Conservation (phyloP, 2,113 vertebrate species). For the Odocoileus hemionus region DNA sequence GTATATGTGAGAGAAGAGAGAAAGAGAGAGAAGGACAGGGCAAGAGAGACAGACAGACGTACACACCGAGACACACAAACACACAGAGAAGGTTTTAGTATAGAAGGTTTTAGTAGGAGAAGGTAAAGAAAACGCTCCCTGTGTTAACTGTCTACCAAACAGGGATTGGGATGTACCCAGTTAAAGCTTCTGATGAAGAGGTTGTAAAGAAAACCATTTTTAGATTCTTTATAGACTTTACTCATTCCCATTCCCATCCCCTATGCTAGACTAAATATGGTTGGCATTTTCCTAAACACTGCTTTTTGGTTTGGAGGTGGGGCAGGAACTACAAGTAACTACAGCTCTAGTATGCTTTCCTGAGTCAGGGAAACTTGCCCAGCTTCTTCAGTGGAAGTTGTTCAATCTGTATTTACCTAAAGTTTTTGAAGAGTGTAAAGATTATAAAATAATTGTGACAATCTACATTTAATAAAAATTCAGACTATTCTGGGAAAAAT, state of each 20-base stretch:
- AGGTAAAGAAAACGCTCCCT: background rate
- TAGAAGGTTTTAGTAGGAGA: background rate
- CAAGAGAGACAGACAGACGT: background rate
- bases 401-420: background rate
- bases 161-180: background rate
- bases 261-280: background rate
- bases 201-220: constrained; percentile 32
- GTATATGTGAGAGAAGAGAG: background rate
- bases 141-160: background rate
- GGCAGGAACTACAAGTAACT: background rate
- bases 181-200: constrained; percentile 22
- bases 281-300: constrained; percentile 38
- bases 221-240: constrained; percentile 23
- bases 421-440: constrained; percentile 17
- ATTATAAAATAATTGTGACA: constrained; percentile 22
- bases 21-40: background rate
- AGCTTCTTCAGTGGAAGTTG: constrained; percentile 22
- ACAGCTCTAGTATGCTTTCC: background rate
- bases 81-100: background rate
- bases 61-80: background rate
- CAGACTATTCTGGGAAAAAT: background rate
- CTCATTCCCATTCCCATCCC: background rate
- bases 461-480: constrained; percentile 35
- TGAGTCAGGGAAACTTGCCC: constrained; percentile 20
- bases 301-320: constrained; percentile 17